Conservation (phyloP, 2,797 vertebrate genomes). For the Meda fulgida region DNA sequence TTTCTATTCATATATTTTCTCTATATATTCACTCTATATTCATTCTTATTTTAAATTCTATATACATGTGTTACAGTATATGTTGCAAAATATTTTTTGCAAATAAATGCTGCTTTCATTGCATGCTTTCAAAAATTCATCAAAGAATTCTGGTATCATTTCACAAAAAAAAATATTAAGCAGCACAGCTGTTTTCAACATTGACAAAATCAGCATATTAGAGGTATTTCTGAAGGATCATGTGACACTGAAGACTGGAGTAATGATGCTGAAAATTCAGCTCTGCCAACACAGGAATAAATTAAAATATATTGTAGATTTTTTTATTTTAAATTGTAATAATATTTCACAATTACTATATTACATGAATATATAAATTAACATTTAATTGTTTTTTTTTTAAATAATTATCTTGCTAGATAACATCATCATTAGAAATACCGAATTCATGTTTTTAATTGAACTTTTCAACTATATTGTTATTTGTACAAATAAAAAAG, state of each 20-base stretch:
- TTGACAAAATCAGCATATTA: not conserved
- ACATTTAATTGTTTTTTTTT: too few species aligned
- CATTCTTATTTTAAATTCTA: too few species aligned
- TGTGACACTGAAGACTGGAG: not conserved
- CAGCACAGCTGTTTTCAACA: not conserved
- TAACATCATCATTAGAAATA: not conserved
- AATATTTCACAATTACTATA: not conserved
- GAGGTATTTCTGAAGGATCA: not conserved
- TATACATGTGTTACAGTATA: too few species aligned
- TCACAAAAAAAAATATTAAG: not conserved
- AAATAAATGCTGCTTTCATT: too few species aligned
- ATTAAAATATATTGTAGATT: not conserved
- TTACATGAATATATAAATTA: not conserved
- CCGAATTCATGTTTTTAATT: not conserved
- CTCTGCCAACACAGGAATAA: not conserved
- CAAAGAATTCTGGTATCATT: not conserved
- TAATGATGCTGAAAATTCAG: not conserved
- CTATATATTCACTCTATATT: too few species aligned
- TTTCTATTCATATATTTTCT: not conserved
- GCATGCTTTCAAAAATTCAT: too few species aligned
- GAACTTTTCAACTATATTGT: not conserved
- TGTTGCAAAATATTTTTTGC: too few species aligned
- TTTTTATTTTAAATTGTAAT: not conserved
- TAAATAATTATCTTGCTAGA: too few species aligned
- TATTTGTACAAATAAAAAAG: not conserved